phyloP scores from a whole-genome alignment of 2,888 invertebrate species.

The Formica aserva region DNA sequence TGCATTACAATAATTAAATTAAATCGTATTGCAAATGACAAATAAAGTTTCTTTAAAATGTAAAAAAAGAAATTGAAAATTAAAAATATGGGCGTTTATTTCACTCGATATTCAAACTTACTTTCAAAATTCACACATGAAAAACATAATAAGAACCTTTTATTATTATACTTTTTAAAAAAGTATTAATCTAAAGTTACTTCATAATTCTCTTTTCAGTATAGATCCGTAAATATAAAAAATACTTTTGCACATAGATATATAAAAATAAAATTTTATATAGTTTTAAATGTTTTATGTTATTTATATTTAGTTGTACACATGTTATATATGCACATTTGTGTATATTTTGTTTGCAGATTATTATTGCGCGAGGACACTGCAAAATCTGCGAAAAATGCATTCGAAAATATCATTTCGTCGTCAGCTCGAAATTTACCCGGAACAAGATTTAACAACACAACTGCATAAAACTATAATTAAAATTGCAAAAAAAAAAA shows the following conservation, averaged over 20 bases:
- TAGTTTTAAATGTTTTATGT: background rate
- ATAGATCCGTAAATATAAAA: background rate
- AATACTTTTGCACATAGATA: background rate
- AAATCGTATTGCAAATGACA: background rate
- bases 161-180: background rate
- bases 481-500: background rate
- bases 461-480: background rate
- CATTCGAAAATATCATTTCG: background rate
- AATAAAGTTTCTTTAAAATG: background rate
- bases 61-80: background rate
- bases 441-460: background rate
- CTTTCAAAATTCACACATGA: background rate
- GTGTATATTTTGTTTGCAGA: slow-evolving; percentile 30
- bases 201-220: background rate
- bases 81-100: background rate
- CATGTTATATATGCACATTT: slow-evolving; percentile 1
- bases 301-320: background rate
- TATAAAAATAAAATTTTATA: background rate
- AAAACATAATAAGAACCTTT: background rate
- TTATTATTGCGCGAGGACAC: background rate
- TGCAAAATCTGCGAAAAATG: slow-evolving; percentile 18
- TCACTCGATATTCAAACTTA: background rate
- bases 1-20: no score
- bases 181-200: background rate
- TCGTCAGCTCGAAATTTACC: background rate